Conservation (phyloP, 2,797 vertebrate species). For the Ispidina picta region DNA sequence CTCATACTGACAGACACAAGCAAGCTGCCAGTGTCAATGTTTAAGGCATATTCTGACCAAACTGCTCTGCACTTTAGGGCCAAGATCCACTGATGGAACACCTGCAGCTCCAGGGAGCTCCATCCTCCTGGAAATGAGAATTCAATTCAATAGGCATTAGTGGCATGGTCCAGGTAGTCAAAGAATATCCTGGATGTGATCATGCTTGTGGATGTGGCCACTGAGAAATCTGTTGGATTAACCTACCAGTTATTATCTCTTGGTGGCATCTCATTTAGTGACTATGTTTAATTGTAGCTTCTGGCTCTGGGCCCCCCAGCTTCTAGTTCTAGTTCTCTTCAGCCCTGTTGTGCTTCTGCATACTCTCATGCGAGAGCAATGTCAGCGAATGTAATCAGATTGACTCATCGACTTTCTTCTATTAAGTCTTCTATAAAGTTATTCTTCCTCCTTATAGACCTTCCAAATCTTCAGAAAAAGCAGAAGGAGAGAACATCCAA, state of each 20-base stretch:
- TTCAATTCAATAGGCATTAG: rapidly evolving
- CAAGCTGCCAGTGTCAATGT: neutral
- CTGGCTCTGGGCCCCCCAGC: neutral
- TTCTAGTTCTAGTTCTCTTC: neutral
- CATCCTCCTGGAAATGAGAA: neutral
- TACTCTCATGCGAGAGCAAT: neutral
- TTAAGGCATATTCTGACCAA: neutral
- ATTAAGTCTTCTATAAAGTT: too few relatives aligned
- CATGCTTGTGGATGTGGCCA: neutral
- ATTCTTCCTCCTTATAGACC: neutral
- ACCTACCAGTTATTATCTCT: neutral
- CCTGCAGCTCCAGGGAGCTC: neutral
- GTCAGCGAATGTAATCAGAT: neutral
- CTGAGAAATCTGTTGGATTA: neutral
- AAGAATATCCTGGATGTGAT: neutral
- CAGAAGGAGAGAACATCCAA: neutral
- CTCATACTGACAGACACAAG: constrained; percentile 44
- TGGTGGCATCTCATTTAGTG: rapidly evolving
- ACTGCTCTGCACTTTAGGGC: rapidly evolving
- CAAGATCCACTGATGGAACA: neutral
- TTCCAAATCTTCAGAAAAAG: neutral
- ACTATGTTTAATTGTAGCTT: neutral
- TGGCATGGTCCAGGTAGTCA: rapidly evolving
- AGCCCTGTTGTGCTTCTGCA: neutral
- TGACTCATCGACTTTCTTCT: neutral